phyloP scores from a whole-genome alignment of 2,888 invertebrate species.

The Diadromus collaris region DNA sequence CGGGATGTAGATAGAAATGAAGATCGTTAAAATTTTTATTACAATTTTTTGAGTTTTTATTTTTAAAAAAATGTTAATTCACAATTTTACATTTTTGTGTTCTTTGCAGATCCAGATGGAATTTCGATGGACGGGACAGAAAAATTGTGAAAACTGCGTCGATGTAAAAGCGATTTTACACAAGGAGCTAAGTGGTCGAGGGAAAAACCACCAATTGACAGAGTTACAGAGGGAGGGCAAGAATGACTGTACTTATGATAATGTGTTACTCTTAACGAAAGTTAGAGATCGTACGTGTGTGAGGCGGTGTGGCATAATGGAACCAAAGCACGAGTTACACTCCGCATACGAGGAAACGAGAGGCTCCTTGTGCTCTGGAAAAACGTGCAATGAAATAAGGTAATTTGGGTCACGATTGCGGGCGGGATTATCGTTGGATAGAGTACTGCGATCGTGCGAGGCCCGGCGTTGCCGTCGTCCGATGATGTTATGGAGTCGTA shows the following conservation, averaged over 20 bases:
- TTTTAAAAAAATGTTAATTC: too few relatives aligned
- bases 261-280: conserved; percentile 27
- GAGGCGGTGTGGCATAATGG: conserved; percentile 45
- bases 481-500: conserved; percentile 20
- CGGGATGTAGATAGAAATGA: too few relatives aligned
- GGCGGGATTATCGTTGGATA: conserved; percentile 48
- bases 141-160: not conserved
- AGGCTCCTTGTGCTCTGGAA: conserved; percentile 32
- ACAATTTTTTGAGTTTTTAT: not conserved
- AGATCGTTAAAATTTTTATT: not conserved
- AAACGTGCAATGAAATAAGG: conserved; percentile 44
- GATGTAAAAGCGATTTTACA: not conserved
- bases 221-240: not conserved
- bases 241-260: conserved; percentile 50
- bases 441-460: conserved; percentile 35
- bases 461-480: conserved; percentile 25
- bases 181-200: not conserved
- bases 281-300: conserved; percentile 32
- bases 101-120: not conserved
- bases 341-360: conserved; percentile 42
- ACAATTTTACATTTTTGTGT: not conserved
- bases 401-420: conserved; percentile 58
- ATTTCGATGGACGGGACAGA: not conserved
- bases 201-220: not conserved
- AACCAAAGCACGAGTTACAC: conserved; percentile 40